A percentile compares a stretch with the other conserved stretches of the same genome.
Evolutionary conservation across 2,113 vertebrate species (phyloP).

Genomic region (Corythornis cristatus): DNA sequence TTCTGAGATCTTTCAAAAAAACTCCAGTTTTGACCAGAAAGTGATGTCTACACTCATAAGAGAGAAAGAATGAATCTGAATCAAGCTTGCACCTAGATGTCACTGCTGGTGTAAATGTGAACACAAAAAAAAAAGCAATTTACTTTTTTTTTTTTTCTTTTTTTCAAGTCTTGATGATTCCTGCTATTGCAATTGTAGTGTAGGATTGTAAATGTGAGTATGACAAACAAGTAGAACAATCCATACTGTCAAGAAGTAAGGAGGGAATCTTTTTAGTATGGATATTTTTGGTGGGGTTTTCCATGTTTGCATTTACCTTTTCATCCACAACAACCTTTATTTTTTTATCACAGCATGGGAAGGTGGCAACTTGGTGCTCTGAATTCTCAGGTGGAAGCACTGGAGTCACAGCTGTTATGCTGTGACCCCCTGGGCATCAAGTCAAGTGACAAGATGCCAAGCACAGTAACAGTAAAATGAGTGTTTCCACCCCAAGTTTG

Average conservation of each 20-base stretch:
- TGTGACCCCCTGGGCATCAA: no score
- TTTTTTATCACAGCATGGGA: background rate
- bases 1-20: background rate
- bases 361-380: no score
- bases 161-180: background rate
- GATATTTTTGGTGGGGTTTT: background rate
- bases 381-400: background rate
- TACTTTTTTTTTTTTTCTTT: background rate
- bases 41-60: no score
- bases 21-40: background rate
- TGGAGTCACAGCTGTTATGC: background rate
- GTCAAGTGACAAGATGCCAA: background rate
- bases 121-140: background rate
- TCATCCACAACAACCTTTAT: background rate
- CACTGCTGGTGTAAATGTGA: background rate
- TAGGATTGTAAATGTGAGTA: background rate
- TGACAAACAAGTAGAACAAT: background rate
- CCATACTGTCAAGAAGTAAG: background rate
- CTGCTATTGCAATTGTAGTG: background rate
- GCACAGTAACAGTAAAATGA: accelerated
- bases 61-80: background rate
- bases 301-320: background rate
- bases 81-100: background rate
- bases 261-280: background rate
- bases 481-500: accelerated